These are phyloP conservation scores for Tenthredo amoena DNA, from an alignment of 2,888 invertebrate genomes.

Conservation along the genomic window DNA sequence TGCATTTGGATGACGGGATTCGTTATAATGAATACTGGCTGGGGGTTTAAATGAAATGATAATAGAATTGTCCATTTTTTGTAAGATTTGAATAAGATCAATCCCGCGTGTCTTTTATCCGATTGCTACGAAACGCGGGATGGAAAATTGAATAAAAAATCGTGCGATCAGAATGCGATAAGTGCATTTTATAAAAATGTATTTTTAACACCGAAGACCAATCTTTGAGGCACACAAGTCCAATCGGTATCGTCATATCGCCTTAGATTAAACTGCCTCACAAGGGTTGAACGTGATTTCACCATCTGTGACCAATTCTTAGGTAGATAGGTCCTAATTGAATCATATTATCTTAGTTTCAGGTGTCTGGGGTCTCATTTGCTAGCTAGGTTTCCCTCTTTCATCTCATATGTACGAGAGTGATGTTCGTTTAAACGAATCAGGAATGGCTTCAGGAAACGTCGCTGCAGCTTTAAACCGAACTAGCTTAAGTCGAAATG, in stretches of 20 bases:
- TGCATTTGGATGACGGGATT: not conserved
- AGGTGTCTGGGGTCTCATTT: not conserved
- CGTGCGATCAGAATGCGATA: not conserved
- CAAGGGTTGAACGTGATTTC: not conserved
- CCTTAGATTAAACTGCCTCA: not conserved
- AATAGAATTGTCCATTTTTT: not conserved
- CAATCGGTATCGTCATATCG: not conserved
- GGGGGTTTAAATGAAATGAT: not conserved
- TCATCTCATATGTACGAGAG: not conserved
- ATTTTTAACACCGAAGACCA: not conserved
- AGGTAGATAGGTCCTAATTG: not conserved
- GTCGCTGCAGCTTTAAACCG: not conserved
- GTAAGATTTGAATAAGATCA: not conserved
- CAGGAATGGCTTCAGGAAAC: not conserved
- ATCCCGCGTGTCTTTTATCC: not conserved
- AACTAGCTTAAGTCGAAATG: not conserved
- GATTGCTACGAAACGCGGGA: not conserved
- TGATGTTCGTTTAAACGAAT: not conserved
- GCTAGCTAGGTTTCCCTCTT: not conserved
- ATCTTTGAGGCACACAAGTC: not conserved
- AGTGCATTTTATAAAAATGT: not conserved
- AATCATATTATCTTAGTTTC: not conserved
- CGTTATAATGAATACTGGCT: not conserved
- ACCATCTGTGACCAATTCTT: not conserved
- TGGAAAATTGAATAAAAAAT: not conserved